A percentile compares a stretch with the other conserved stretches of the same genome.
Evolutionary conservation across 2,888 invertebrate genomes (phyloP).

Genomic region (Diabrotica balteata): DNA sequence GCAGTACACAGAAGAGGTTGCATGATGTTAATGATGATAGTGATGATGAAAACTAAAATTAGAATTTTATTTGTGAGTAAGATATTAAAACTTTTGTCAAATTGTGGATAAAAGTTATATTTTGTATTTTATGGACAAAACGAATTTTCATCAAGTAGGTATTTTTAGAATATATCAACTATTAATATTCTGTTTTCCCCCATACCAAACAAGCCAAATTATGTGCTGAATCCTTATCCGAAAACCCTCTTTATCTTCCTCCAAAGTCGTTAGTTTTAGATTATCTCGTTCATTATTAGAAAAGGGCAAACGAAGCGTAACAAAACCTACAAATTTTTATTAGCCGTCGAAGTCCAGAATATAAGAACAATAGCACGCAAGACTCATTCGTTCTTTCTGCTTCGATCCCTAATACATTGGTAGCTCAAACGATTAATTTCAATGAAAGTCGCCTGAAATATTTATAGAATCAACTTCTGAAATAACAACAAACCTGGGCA

Average conservation of each 20-base stretch:
- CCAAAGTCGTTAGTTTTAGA: slow-evolving; percentile 19
- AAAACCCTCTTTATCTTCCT: not conserved
- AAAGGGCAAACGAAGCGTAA: slow-evolving; percentile 22
- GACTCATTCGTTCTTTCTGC: slow-evolving; percentile 31
- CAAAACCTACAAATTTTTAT: slow-evolving; percentile 36
- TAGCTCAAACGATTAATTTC: slow-evolving; percentile 46
- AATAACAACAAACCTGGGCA: slow-evolving; percentile 13
- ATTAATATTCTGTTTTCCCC: too few relatives aligned
- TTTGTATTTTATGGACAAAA: too few relatives aligned
- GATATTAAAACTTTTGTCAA: too few relatives aligned
- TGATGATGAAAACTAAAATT: too few relatives aligned
- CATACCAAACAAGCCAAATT: too few relatives aligned
- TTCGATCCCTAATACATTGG: slow-evolving; percentile 40
- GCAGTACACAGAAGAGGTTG: too few relatives aligned
- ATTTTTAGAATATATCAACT: too few relatives aligned
- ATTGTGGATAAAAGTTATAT: too few relatives aligned
- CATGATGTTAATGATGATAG: too few relatives aligned
- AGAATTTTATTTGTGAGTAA: too few relatives aligned
- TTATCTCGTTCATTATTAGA: slow-evolving; percentile 29
- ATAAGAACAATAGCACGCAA: slow-evolving; percentile 44
- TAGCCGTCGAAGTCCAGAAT: slow-evolving; percentile 31
- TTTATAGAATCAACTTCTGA: slow-evolving; percentile 37
- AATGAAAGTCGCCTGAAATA: slow-evolving; percentile 47
- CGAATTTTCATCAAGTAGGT: too few relatives aligned
- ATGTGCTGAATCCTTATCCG: too few relatives aligned